Evolutionary conservation across 1,140 invertebrate genomes (phyloP), one percentile per base, ranked within the genome.

Genomic region (Drosophila sp.): DNA sequence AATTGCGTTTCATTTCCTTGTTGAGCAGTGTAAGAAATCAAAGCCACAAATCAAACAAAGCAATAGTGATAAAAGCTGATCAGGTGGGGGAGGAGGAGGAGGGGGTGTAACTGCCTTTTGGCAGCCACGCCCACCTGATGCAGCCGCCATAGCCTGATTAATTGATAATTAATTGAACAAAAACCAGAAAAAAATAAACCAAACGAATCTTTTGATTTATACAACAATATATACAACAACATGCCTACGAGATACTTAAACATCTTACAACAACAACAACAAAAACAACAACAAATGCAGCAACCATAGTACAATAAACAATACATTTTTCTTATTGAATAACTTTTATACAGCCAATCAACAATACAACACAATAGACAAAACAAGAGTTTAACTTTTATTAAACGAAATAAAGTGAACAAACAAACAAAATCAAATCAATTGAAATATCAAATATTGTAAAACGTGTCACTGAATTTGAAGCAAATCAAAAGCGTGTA

Each of bases 301-400:
- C 74, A 90, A 90, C 87, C 81, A 90, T 83, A 90, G 86, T 90
- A 90, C 86, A 90, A 90, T 87, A 87, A 87, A 67, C 41, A 78
- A 83, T 64, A 80, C 62, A 67, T 80, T 89, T 89, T 83, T 89
- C 83, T 83, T 80, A 83, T 78, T 78, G 72, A 89, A 48, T 50
- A 69, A 79, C 63, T 89, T 89, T 89, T 77, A 82, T 80, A 79
- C 79, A 79, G 50, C 69, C 63, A 76, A 69, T 36, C 25, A 58
- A 45, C 45, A 46, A 69, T 48, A n/a, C 38, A 62, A 63, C 56
- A 38, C 62, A 74, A 74, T 70, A 75, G 65, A 74, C 76, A 50
- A 34, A 69, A 78, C 59, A 45, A 54, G 40, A 32, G 57, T 56
- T 43, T 63, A 40, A 57, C 48, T 21, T 32, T 50, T 38, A 50